A percentile compares a stretch with the other conserved stretches of the same genome.
phyloP scores from a whole-genome alignment of 2,888 invertebrate species.

The Polymixis lichenea region DNA sequence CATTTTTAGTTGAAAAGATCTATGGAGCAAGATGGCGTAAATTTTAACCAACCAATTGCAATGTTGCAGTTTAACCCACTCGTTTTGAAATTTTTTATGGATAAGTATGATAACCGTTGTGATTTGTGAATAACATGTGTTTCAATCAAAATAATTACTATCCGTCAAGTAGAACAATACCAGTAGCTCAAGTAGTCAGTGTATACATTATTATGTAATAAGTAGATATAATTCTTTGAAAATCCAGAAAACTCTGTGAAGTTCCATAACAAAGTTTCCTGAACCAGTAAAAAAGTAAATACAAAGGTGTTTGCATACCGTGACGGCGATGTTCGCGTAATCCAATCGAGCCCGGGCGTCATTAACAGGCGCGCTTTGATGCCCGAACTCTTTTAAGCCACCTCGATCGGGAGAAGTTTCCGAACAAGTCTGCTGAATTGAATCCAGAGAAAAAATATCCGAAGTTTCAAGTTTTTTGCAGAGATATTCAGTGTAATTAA shows the following conservation, averaged over 20 bases:
- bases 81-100: not conserved
- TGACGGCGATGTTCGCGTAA: constrained; percentile 29
- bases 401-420: constrained; percentile 22
- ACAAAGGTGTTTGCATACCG: constrained; percentile 33
- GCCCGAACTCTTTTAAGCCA: constrained; percentile 27
- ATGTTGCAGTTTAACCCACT: too few species aligned
- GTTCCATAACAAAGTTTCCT: not conserved
- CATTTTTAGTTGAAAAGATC: not conserved
- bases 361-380: constrained; percentile 51
- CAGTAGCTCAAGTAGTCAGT: not conserved
- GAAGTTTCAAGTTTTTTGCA: constrained; percentile 2
- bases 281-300: constrained; percentile 7
- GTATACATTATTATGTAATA: not conserved
- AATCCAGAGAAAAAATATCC: constrained; percentile 13
- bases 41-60: not conserved
- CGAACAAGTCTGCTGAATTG: constrained; percentile 33
- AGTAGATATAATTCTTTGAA: not conserved
- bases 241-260: not conserved
- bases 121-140: not conserved
- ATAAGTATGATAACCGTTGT: not conserved
- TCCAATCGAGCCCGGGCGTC: constrained; percentile 38
- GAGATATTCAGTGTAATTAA: constrained; percentile 30
- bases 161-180: not conserved
- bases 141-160: not conserved
- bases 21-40: not conserved